A percentile compares a stretch with the other conserved stretches of the same genome.
Evolutionary conservation across 2,113 vertebrate genomes (phyloP).

Genomic region (Salvelinus sp.): DNA sequence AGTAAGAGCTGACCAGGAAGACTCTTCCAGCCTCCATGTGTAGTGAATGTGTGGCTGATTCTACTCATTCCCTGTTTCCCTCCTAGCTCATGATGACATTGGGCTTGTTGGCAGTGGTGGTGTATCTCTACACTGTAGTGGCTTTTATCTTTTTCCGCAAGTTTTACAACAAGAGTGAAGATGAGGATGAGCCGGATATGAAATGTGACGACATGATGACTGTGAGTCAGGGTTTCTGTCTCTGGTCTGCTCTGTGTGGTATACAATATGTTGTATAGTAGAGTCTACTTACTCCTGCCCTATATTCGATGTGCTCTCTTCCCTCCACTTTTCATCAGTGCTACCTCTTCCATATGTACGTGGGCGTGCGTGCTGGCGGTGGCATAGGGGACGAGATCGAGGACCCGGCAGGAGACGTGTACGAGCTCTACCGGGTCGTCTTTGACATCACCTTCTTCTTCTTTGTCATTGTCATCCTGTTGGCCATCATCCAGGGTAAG

Average conservation of each 20-base stretch:
- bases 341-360: constrained; percentile 95
- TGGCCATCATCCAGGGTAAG: constrained; percentile 93
- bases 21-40: not conserved
- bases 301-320: not conserved
- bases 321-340: constrained; percentile 68
- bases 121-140: constrained; percentile 91
- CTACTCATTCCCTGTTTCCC: not conserved
- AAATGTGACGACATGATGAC: constrained; percentile 98
- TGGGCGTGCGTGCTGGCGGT: constrained; percentile 89
- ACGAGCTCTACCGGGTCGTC: constrained; percentile 91
- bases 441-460: constrained; percentile 97
- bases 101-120: constrained; percentile 87
- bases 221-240: constrained; percentile 77
- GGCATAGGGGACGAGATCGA: constrained; percentile 94
- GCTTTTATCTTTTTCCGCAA: constrained; percentile 96
- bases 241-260: too few relatives aligned
- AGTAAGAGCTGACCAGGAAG: constrained; percentile 57
- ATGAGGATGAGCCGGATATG: constrained; percentile 91
- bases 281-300: not conserved
- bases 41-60: not conserved
- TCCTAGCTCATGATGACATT: constrained; percentile 88
- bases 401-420: constrained; percentile 90
- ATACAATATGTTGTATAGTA: too few relatives aligned
- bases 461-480: constrained; percentile 91
- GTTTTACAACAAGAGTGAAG: constrained; percentile 95